Base-by-base conservation (phyloP, 2,113 vertebrate genomes). In the Caranx ignobilis region DNA sequence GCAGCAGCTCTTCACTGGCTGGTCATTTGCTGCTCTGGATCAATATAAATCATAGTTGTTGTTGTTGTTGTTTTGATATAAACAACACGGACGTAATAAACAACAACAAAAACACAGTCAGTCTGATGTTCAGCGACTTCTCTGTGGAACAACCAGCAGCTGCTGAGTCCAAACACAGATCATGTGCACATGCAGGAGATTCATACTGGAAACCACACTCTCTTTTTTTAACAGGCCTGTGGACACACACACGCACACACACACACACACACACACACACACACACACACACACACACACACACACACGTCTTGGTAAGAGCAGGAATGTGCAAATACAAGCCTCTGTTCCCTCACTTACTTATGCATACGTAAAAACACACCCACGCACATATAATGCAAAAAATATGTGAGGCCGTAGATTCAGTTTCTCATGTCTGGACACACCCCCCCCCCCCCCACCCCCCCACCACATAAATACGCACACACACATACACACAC, bases 291-390 rank as follows among this genome's bases (percentile, higher is more conserved):
- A 57, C 65, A 48, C 18, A 59, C 54, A 48, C 12, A 57, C 52
- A 31, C 59, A 47, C 57, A 75, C 62, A 47, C 13, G 3, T 11
- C 10, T 41, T 71, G 75, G 57, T 75, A 71, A 81, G 54, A 64
- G 6, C 41, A 75, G 66, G 77, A 84, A 79, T 75, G 63, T 75
- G 43, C 50, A 73, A 67, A 71, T 77, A n/a, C 13, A 21, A 47
- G 39, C 32, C 54, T 15, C 62, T 61, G 64, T 32, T 47, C 55
- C 59, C 45, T 64, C 74, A 35, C 9, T 70, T 67, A 55, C 52
- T 55, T 11, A 11, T 32, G 43, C 34, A 61, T 77, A 71, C 8
- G 43, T 73, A 50, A 50, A 75, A 57, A 82, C 81, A 37, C 35
- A 32, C 32, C 52, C 71, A 71, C 48, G 60, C n/a, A 39, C 48